A percentile compares a stretch with the other conserved stretches of the same genome.
These are phyloP conservation scores for Chlamydotis undulata DNA, from an alignment of 2,113 vertebrate species.

Conservation along the genomic window DNA sequence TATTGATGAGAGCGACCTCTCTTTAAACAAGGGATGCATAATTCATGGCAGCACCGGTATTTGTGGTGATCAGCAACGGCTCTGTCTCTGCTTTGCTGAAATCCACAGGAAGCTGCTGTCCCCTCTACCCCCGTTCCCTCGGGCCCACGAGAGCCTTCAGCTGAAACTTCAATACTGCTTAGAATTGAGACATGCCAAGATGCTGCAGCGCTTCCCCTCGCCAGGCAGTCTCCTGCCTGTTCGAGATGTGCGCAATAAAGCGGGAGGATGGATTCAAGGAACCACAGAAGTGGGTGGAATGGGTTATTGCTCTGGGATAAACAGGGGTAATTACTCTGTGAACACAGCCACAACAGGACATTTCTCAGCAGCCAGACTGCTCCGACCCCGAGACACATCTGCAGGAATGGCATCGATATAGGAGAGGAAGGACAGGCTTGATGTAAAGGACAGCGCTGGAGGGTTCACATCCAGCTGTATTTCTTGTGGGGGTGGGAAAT, in stretches of 20 bases:
- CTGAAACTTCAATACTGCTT: neutral
- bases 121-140: neutral
- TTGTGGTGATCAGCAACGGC: conserved; percentile 41
- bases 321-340: neutral
- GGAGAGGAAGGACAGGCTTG: neutral
- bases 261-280: conserved; percentile 12
- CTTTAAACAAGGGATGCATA: conserved; percentile 73
- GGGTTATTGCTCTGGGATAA: conserved; percentile 43
- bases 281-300: neutral
- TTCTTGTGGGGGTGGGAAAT: neutral
- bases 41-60: conserved; percentile 63
- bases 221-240: neutral
- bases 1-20: conserved; percentile 75
- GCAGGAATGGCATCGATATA: neutral
- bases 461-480: neutral
- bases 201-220: neutral
- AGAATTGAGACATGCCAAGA: neutral
- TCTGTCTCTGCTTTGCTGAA: conserved; percentile 48
- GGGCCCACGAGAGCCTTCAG: conserved; percentile 10
- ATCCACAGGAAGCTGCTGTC: conserved; percentile 17
- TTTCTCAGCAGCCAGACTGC: neutral
- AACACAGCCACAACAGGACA: neutral
- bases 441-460: neutral
- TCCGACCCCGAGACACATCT: neutral
- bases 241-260: neutral